Base-by-base conservation (phyloP, 2,888 invertebrate species). In the Odontomyia ornata region DNA sequence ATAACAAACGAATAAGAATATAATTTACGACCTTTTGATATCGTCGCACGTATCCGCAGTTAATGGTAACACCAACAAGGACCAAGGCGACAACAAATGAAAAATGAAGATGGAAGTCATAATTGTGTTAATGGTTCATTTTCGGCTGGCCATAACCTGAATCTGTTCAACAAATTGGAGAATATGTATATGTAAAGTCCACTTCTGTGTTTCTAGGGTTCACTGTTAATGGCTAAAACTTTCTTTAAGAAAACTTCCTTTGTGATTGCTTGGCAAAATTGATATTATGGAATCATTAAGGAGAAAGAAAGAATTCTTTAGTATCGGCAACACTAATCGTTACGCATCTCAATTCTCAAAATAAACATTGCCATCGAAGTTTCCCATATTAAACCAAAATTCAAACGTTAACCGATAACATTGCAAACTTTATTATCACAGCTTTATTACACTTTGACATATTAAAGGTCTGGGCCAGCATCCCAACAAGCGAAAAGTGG, bases 11-110 rank as follows among this genome's bases (percentile, higher is more conserved):
- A 52, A n/a, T 27, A 27, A 52, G 28, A 27, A 27, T 25, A 47
- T 47, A 71, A 71, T 71, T 71, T 71, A 71, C 27, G 71, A 71
- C 28, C 13, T 47, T 71, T 71, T 71, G 47, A 71, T 27, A 47
- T 47, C 47, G 47, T 71, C 71, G 36, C 47, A 36, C 47, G 71
- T 71, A 46, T 46, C 27, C 27, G 47, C 47, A 28, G 28, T 64
- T 28, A 64, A 64, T 28, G 30, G 28, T 28, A 64, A 30, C 64
- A 30, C 28, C 64, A 64, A 4, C 1, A 2, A 21, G 60, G 23
- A 13, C 60, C 18, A 25, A 13, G 15, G 23, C n/a, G 30, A 15
- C 9, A 64, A 11, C 28, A 9, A 30, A 28, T 27, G 11, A 64
- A 64, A n/a, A 2, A 30, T 28, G 23, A 30, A 28, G 30, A 15